These are phyloP conservation scores for Charaxes varanes DNA, from an alignment of 1,140 invertebrate genomes.

Conservation along the genomic window DNA sequence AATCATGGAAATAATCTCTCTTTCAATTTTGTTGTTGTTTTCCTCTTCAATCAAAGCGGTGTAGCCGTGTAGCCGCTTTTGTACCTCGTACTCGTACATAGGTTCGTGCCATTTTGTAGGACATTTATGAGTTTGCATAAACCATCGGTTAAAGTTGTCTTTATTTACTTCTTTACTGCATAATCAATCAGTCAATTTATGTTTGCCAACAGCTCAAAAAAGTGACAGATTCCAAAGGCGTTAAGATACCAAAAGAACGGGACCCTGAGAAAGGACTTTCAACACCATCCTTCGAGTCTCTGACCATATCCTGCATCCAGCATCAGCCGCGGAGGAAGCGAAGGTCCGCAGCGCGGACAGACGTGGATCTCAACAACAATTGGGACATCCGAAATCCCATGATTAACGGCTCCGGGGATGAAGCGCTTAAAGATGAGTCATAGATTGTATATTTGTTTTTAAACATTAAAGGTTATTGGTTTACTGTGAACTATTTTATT, in stretches of 20 bases:
- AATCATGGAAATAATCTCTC: too few species aligned
- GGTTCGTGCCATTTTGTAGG: too few species aligned
- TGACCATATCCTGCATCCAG: slow-evolving; percentile 26
- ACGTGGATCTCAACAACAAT: slow-evolving; percentile 10
- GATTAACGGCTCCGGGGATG: slow-evolving; percentile 24
- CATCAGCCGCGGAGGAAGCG: slow-evolving; percentile 25
- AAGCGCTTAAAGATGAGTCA: slow-evolving; percentile 17
- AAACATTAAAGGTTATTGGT: background rate
- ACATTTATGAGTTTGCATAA: too few species aligned
- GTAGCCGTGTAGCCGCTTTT: too few species aligned
- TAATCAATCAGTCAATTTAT: too few species aligned
- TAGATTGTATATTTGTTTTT: slow-evolving; percentile 1
- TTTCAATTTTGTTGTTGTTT: too few species aligned
- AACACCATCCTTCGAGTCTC: slow-evolving; percentile 24
- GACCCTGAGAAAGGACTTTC: slow-evolving; percentile 18
- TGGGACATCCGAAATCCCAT: slow-evolving; percentile 9
- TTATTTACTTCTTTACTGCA: too few species aligned
- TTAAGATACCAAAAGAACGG: slow-evolving; percentile 17
- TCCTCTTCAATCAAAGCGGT: too few species aligned
- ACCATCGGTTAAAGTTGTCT: too few species aligned
- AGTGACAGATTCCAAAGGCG: slow-evolving; percentile 14
- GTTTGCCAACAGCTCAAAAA: slow-evolving; percentile 32
- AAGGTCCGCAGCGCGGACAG: slow-evolving; percentile 10
- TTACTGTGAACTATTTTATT: background rate
- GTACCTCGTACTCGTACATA: too few species aligned